Evolutionary conservation across 2,797 vertebrate species (phyloP).

Genomic region (Enteromius argenteus): DNA sequence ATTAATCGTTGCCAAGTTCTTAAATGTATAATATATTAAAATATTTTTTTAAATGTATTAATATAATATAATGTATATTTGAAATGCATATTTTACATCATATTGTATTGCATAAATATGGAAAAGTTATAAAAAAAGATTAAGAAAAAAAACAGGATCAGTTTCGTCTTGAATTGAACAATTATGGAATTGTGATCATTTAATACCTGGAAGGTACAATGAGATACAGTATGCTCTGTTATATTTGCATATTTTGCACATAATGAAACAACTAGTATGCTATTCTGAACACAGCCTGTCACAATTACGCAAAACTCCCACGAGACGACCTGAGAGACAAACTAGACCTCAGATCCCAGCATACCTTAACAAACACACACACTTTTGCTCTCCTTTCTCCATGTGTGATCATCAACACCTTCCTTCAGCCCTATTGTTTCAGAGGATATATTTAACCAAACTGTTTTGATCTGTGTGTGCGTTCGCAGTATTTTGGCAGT

Average conservation of each 20-base stretch:
- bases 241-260: not conserved
- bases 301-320: not conserved
- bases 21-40: too few relatives aligned
- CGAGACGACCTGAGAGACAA: conserved; percentile 22
- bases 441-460: conserved; percentile 35
- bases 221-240: not conserved
- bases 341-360: not conserved
- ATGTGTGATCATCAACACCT: conserved; percentile 9
- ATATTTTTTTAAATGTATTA: too few relatives aligned
- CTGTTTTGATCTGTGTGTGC: conserved; percentile 21
- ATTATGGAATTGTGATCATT: not conserved
- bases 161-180: not conserved
- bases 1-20: too few relatives aligned
- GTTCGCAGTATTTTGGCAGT: conserved; percentile 91
- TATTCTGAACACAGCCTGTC: not conserved
- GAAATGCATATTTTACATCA: too few relatives aligned
- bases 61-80: too few relatives aligned
- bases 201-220: not conserved
- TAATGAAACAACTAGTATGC: not conserved
- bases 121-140: not conserved
- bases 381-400: not conserved
- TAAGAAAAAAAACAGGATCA: not conserved
- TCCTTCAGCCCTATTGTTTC: conserved; percentile 28
- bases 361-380: not conserved
- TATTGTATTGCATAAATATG: too few relatives aligned